Evolutionary conservation across 2,113 vertebrate genomes (phyloP), one percentile per base, ranked within the genome.

Genomic region (Scolopax mira): DNA sequence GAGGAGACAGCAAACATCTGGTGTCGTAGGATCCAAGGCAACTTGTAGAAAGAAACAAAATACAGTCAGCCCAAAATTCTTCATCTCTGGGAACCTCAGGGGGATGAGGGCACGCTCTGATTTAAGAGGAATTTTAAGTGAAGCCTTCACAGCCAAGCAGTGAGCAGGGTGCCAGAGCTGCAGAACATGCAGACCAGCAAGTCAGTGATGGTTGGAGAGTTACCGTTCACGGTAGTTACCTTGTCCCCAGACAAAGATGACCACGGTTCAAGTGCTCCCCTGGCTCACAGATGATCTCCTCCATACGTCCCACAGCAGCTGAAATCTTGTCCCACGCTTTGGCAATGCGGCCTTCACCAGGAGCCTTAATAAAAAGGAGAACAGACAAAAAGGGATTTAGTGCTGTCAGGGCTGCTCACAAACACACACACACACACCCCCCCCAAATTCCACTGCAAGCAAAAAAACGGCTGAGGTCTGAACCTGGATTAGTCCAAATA

Each of bases 231-330:
- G 25, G 22, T 9, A 24, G 60, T 78, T 93, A 95, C 95, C 83
- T 94, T 27, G 49, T 64, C 46, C 64, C 3, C 35, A 55, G 74
- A 44, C 0, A 16, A 39, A 58, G 82, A 49, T 0, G 0, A n/a
- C 42, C 62, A 30, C 0, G 0, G n/a, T 5, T 25, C 52, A 12
- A 82, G 60, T 3, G 23, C 71, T 65, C 24, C 7, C 1, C 13
- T 39, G 54, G 51, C 35, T 71, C 12, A 24, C 60, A 37, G 72
- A 61, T 74, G 67, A 65, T 84, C 48, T 24, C 3, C 51, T 74
- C 66, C 6, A 1, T 0, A 8, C 39, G 15, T 22, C 51, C 31
- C 1, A 1, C 46, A 9, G 64, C 0, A 0, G 69, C 67, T 31
- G 48, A 46, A 41, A 60, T 71, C 52, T 46, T 17, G 41, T 35